Base-by-base conservation (phyloP, 2,113 vertebrate species). In the Oryzias curvinotus region DNA sequence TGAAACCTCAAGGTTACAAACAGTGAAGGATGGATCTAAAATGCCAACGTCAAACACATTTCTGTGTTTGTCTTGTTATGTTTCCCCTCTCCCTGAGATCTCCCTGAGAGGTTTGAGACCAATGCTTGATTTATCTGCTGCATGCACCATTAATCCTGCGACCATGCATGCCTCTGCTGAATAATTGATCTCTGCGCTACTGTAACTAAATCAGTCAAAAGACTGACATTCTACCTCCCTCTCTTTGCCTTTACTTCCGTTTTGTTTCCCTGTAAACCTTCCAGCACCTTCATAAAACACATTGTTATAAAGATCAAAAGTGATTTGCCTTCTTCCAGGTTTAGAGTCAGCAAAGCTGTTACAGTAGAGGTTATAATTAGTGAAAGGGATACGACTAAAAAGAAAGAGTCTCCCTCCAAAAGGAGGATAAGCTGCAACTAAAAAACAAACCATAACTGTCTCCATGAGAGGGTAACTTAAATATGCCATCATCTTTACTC, bases 171-270 rank as follows among this genome's bases (percentile, higher is more conserved):
- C 73, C 83, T 88, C 86, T 51, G 80, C 70, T 87, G 84, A 92
- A 91, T 92, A 92, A 92, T 90, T 93, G 91, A 93, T 93, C 88
- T 89, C 68, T 44, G 71, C 79, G 86, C 91, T 82, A 90, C 88
- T 91, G 90, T 92, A 91, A 90, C 90, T 88, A 91, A 91, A 93
- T 92, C 86, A 55, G 72, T 92, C 91, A 91, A 88, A 92, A 90
- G 86, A 90, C 85, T 80, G 86, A 87, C 82, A 82, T 61, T 78
- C 62, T 70, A 69, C 62, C 75, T 70, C 73, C 71, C 68, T 73
- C 59, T 57, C 51, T 56, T 42, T 75, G 47, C 65, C 69, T 76
- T 65, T 36, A 67, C 78, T 79, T 69, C 64, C 62, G 68, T 57
- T 73, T 58, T 64, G 71, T 65, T 53, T 66, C 60, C 49, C 45